Evolutionary conservation across 2,113 vertebrate species (phyloP), one percentile per base, ranked within the genome.

Genomic region (Myiagra hebetior): DNA sequence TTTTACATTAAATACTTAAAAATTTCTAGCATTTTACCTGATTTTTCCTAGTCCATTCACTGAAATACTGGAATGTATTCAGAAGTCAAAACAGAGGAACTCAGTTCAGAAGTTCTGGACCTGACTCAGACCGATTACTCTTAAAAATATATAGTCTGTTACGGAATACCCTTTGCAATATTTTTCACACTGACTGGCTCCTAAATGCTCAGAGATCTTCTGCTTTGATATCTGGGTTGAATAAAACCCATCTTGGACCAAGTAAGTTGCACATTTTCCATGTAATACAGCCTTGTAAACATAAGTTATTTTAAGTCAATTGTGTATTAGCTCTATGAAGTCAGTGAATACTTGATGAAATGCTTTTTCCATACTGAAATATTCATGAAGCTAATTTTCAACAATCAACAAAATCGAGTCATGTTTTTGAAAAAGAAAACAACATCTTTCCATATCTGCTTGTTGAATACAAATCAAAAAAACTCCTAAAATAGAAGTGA

Each of bases 371-470:
- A 91, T 96, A 67, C 69, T 96, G 93, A 96, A 97, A 96, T 97
- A 97, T 97, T 97, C 95, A 97, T 96, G 95, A 97, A 96, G 93
- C 68, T 95, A 95, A 96, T 97, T 95, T 97, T 95, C 95, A 96
- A 96, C 95, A 96, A 96, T 97, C 95, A 97, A 97, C 93, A 96
- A 95, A 96, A 96, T 94, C 17, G 10, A 96, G 82, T 49, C 85
- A 91, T 93, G 85, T 93, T 97, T 96, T 96, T 91, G 26, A 94
- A 96, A 96, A 94, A 95, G 85, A 92, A 95, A 94, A 97, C 57
- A 96, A 82, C 92, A 93, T 94, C 68, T 95, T 96, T 91, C 75
- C 79, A 41, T 96, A 94, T 81, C 82, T 95, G 92, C 93, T 88
- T 89, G 85, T 94, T 95, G 90, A 97, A 97, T 96, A 72, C 85